These are phyloP conservation scores for Macrotis lagotis DNA, from an alignment of 2,113 vertebrate genomes.

Conservation along the genomic window DNA sequence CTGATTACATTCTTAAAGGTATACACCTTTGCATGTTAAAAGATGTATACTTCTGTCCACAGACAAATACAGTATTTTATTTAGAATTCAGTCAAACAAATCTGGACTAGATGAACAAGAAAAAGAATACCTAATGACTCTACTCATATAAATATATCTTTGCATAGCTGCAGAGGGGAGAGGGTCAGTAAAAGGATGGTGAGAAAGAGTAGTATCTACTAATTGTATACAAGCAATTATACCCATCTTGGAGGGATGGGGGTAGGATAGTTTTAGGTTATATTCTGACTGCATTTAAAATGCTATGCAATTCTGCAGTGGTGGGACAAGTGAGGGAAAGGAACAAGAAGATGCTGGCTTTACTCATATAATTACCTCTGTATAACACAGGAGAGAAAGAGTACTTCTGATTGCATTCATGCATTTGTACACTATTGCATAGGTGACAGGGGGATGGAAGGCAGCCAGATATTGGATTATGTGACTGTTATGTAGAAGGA, in stretches of 20 bases:
- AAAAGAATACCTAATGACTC: background rate
- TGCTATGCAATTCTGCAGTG: background rate
- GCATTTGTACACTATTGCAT: background rate
- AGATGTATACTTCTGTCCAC: background rate
- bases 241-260: background rate
- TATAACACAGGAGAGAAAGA: background rate
- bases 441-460: background rate
- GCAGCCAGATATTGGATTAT: background rate
- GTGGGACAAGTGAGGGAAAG: background rate
- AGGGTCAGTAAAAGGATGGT: background rate
- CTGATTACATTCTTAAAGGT: background rate
- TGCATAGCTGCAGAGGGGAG: background rate
- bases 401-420: background rate
- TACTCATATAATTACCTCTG: background rate
- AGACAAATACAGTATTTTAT: background rate
- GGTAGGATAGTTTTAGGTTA: background rate
- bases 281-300: background rate
- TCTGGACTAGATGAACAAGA: background rate
- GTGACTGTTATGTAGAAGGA: background rate
- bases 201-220: background rate
- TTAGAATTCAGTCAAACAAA: background rate
- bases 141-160: background rate
- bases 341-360: background rate
- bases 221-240: background rate
- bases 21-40: background rate